Evolutionary conservation across 2,888 invertebrate species (phyloP).

Genomic region (Tipula unca): DNA sequence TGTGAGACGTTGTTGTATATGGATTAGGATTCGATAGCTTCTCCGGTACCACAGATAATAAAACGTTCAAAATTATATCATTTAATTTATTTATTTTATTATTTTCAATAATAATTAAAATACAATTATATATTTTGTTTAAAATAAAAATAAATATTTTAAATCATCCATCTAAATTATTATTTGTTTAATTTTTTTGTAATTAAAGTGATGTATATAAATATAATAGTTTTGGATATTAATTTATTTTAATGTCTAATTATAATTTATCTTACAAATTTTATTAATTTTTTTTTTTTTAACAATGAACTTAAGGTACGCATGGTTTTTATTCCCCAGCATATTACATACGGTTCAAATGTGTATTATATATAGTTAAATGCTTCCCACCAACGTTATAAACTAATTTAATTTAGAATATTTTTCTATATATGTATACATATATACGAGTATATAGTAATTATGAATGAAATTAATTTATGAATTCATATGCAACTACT

Average conservation of each 20-base stretch:
- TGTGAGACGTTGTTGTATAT: too few relatives aligned
- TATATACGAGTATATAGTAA: background rate
- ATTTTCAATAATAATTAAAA: background rate
- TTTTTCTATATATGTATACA: too few relatives aligned
- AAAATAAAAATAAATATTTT: background rate
- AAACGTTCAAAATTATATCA: background rate
- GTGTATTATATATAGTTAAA: background rate
- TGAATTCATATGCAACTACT: background rate
- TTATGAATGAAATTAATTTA: background rate
- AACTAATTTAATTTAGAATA: background rate
- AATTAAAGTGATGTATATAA: background rate
- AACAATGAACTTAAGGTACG: background rate
- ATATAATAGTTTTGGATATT: background rate
- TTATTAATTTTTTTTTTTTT: background rate
- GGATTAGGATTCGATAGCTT: too few relatives aligned
- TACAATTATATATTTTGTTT: background rate
- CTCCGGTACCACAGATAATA: too few relatives aligned
- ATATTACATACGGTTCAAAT: background rate
- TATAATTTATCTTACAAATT: background rate
- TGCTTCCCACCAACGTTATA: background rate
- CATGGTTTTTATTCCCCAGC: background rate
- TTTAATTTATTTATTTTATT: background rate
- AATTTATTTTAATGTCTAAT: background rate
- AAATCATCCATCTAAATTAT: background rate
- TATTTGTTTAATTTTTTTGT: background rate